Evolutionary conservation across 2,797 vertebrate species (phyloP).

Genomic region (Sebastes iracundus): DNA sequence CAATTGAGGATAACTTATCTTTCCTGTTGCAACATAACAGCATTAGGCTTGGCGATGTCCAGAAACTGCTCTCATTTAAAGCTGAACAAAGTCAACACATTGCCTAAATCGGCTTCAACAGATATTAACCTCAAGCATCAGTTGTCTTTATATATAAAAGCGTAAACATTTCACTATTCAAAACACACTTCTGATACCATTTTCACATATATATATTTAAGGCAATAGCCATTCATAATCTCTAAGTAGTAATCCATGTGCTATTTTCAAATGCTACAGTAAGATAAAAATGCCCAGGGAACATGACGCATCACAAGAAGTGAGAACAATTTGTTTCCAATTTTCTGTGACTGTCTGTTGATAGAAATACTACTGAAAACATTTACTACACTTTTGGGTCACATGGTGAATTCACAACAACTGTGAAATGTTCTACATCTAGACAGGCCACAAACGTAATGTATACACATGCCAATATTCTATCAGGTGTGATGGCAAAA

Average conservation of each 20-base stretch:
- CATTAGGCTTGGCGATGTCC: slow-evolving; percentile 9
- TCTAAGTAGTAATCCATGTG: not conserved
- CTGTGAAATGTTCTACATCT: not conserved
- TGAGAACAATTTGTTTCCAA: not conserved
- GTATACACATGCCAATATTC: not conserved
- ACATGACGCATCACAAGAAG: not conserved
- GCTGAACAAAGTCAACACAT: slow-evolving; percentile 4
- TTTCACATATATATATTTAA: not conserved
- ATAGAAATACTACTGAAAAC: not conserved
- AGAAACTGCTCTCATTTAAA: slow-evolving; percentile 23
- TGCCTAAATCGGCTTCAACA: not conserved
- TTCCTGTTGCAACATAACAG: slow-evolving; percentile 19
- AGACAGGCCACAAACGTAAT: not conserved
- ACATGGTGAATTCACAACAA: not conserved
- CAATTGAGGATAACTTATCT: slow-evolving; percentile 22
- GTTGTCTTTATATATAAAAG: not conserved
- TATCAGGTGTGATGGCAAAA: not conserved
- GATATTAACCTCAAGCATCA: not conserved
- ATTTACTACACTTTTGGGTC: not conserved
- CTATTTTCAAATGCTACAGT: not conserved
- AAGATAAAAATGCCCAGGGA: not conserved
- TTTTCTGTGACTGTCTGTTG: not conserved
- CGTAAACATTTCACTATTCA: not conserved
- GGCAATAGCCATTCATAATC: not conserved
- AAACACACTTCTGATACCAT: not conserved